Evolutionary conservation across 2,113 vertebrate species (phyloP).

Genomic region (Ardeotis arabs): DNA sequence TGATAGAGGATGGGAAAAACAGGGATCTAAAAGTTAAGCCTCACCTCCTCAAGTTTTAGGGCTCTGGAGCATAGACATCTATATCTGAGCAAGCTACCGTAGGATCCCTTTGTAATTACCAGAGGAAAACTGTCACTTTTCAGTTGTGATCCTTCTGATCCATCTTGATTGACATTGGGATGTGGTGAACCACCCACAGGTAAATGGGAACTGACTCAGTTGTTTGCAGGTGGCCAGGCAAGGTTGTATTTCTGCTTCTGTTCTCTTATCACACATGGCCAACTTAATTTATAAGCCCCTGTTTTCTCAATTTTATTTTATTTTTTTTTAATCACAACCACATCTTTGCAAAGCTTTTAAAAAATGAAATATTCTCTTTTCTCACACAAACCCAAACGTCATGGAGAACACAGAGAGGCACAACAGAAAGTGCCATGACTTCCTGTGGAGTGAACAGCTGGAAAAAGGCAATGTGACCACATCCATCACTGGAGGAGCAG

Average conservation of each 20-base stretch:
- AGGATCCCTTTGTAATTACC: not conserved
- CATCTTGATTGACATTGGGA: not conserved
- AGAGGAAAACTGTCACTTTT: not conserved
- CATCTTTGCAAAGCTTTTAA: not conserved
- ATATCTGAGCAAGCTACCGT: not conserved
- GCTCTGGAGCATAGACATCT: not conserved
- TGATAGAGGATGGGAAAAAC: not conserved
- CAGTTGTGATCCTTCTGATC: not conserved
- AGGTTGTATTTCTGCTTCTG: not conserved
- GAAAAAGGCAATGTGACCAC: not conserved
- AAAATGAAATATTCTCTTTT: not conserved
- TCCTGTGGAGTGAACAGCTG: not conserved
- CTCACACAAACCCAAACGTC: not conserved
- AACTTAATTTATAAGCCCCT: not conserved
- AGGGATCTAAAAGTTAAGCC: not conserved
- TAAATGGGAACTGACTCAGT: fast-evolving
- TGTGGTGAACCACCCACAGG: not conserved
- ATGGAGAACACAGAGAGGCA: fast-evolving
- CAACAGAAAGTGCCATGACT: not conserved
- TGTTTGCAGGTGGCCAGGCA: not conserved
- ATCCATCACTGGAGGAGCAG: not conserved
- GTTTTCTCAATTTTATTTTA: not conserved
- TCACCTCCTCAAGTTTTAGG: not conserved
- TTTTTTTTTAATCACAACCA: not conserved
- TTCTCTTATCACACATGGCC: not conserved